These are phyloP conservation scores for Cremastobaeus sp. DNA, from an alignment of 2,888 invertebrate species.

Conservation along the genomic window DNA sequence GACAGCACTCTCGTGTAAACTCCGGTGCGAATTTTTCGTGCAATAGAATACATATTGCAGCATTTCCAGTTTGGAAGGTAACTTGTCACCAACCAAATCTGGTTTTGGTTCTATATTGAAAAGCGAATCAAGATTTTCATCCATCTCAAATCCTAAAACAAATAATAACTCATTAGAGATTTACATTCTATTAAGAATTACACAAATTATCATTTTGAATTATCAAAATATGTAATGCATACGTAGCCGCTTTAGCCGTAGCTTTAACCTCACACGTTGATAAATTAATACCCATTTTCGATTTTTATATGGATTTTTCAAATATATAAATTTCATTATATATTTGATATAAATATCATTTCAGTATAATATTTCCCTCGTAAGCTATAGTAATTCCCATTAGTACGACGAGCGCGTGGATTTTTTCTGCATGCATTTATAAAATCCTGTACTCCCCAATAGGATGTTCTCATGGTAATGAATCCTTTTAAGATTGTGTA, in stretches of 20 bases:
- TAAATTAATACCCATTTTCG: too few relatives aligned
- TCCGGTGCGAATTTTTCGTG: constrained; percentile 13
- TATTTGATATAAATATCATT: too few relatives aligned
- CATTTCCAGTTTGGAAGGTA: constrained; percentile 19
- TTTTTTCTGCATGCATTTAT: too few relatives aligned
- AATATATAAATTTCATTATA: too few relatives aligned
- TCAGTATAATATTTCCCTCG: too few relatives aligned
- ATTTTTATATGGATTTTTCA: too few relatives aligned
- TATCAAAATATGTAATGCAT: constrained; percentile 9
- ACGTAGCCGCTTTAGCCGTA: not conserved
- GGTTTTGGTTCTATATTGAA: not conserved
- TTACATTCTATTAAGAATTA: constrained; percentile 12
- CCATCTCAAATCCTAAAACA: constrained; percentile 9
- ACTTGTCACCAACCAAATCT: constrained; percentile 13
- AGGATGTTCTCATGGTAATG: too few relatives aligned
- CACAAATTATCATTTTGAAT: constrained; percentile 4
- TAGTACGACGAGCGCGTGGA: too few relatives aligned
- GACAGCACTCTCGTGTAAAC: constrained; percentile 11
- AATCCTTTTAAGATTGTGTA: too few relatives aligned
- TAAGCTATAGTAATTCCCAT: too few relatives aligned
- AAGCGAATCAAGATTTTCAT: constrained; percentile 13
- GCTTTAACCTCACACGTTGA: constrained; percentile 14
- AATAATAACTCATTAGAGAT: constrained; percentile 8
- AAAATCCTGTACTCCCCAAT: too few relatives aligned
- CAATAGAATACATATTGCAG: constrained; percentile 24